phyloP scores from a whole-genome alignment of 2,797 vertebrate genomes.

The Miichthys miiuy region DNA sequence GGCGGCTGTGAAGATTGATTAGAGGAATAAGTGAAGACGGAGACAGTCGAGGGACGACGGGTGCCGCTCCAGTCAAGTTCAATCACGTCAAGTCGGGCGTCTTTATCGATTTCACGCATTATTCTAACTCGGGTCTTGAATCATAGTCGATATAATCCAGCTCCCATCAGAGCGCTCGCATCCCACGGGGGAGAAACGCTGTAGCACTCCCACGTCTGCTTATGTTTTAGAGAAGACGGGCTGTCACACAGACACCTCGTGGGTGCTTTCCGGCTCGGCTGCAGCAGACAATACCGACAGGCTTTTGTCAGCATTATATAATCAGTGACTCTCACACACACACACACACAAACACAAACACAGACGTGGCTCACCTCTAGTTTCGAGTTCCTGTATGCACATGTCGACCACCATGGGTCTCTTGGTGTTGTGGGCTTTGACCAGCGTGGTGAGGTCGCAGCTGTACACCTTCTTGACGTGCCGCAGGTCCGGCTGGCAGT shows the following conservation, averaged over 20 bases:
- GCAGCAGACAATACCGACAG: slow-evolving; percentile 23
- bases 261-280: slow-evolving; percentile 11
- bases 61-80: slow-evolving; percentile 42
- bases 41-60: neutral
- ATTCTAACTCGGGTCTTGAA: slow-evolving; percentile 34
- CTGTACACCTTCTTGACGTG: slow-evolving; percentile 99
- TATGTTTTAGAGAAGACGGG: neutral
- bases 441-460: slow-evolving; percentile 98
- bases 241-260: slow-evolving; percentile 14
- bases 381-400: slow-evolving; percentile 98
- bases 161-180: slow-evolving; percentile 13
- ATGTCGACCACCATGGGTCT: slow-evolving; percentile 99
- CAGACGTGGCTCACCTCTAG: slow-evolving; percentile 89
- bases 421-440: slow-evolving; percentile 97
- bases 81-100: slow-evolving; percentile 45
- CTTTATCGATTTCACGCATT: slow-evolving; percentile 53
- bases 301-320: slow-evolving; percentile 32
- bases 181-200: neutral
- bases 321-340: slow-evolving; percentile 23
- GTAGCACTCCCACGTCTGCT: slow-evolving; percentile 2
- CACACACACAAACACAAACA: neutral
- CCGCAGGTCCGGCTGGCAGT: slow-evolving; percentile 99
- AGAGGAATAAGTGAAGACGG: neutral
- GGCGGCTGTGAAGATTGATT: too few relatives aligned
- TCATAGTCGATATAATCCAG: slow-evolving; percentile 49